Evolutionary conservation across 2,113 vertebrate genomes (phyloP).

Genomic region (Rhynchopsitta pachyrhyncha): DNA sequence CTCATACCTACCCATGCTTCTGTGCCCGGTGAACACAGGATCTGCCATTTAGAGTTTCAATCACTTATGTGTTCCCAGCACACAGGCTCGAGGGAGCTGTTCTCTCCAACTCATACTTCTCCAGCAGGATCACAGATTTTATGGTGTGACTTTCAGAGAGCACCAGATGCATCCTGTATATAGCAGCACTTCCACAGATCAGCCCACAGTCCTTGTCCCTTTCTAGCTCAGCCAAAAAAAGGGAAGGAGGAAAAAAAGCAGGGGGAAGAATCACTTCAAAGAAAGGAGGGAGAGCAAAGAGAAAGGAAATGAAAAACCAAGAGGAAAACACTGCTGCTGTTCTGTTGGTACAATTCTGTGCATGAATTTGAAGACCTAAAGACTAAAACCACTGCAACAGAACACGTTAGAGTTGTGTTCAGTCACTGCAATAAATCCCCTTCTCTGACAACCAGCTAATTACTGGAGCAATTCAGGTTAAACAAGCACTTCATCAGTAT

Average conservation of each 20-base stretch:
- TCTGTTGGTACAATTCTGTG: background rate
- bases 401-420: background rate
- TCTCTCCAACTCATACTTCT: background rate
- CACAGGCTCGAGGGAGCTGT: background rate
- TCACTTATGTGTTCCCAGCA: background rate
- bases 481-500: background rate
- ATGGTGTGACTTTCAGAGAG: background rate
- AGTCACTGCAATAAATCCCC: background rate
- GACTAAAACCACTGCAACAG: background rate
- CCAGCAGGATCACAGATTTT: background rate
- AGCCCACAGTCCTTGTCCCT: background rate
- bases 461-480: background rate
- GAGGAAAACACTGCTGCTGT: background rate
- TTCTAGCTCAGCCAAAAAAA: background rate
- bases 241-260: background rate
- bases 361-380: background rate
- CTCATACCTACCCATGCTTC: fast-evolving
- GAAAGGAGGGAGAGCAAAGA: background rate
- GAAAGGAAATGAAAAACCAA: background rate
- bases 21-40: background rate
- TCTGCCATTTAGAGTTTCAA: background rate
- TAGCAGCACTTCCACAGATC: constrained; percentile 31
- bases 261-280: background rate
- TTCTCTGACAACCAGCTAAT: background rate
- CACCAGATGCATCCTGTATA: constrained; percentile 32